A percentile compares a stretch with the other conserved stretches of the same genome.
These are phyloP conservation scores for Phthorimaea operculella DNA, from an alignment of 1,140 invertebrate species.

Conservation along the genomic window DNA sequence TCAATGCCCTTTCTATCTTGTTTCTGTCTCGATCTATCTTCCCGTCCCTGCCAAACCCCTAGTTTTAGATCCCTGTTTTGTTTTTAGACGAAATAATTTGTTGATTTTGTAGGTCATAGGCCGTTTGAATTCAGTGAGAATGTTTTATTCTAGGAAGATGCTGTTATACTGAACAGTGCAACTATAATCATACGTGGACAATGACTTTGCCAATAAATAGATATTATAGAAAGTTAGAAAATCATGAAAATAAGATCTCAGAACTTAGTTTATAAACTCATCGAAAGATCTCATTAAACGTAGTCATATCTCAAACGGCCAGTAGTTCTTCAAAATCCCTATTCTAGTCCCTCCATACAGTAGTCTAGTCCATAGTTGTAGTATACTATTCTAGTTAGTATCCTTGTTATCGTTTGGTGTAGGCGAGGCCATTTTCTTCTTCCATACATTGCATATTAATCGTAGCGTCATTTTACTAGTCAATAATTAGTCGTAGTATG, in stretches of 20 bases:
- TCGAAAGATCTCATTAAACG: too few relatives aligned
- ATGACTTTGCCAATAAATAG: too few relatives aligned
- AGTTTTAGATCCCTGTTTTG: conserved; percentile 4
- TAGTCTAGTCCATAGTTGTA: conserved; percentile 8
- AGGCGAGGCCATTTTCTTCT: conserved; percentile 57
- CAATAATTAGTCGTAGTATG: conserved; percentile 25
- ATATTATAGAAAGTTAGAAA: too few relatives aligned
- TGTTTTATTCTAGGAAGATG: neutral
- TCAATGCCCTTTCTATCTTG: too few relatives aligned
- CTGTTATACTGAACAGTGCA: neutral
- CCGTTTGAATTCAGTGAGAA: conserved; percentile 9
- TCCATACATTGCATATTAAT: conserved; percentile 33
- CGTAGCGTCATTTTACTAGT: conserved; percentile 46
- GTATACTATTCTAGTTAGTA: conserved; percentile 16
- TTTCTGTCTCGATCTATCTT: neutral
- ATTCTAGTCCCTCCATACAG: conserved; percentile 40
- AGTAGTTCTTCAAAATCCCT: conserved; percentile 26
- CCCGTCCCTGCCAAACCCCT: conserved; percentile 19
- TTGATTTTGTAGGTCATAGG: conserved; percentile 4
- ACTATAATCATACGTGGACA: too few relatives aligned
- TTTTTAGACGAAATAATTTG: neutral
- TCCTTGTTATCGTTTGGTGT: conserved; percentile 54
- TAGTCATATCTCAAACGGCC: conserved; percentile 14
- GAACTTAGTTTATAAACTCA: too few relatives aligned
- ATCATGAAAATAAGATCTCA: too few relatives aligned